Evolutionary conservation across 2,113 vertebrate species (phyloP), one percentile per base, ranked within the genome.

Genomic region (Passerina amoena): DNA sequence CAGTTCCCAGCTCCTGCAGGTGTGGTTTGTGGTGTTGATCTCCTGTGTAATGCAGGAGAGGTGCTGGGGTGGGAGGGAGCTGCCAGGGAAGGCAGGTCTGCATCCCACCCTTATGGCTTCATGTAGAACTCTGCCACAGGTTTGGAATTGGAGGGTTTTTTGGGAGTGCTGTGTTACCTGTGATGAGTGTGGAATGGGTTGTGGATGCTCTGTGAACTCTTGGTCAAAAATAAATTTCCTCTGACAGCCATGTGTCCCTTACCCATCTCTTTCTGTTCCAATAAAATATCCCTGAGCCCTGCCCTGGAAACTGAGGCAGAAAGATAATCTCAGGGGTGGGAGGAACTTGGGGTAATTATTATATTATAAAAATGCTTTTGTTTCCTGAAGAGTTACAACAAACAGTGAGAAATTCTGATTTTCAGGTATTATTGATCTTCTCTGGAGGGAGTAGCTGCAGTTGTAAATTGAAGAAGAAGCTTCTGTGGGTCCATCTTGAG

Each of bases 101-200:
- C 9, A 10, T 42, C 35, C 0, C 2, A 4, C 14, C 59, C 57
- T 28, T 7, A 0, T 19, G 16, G 37, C 19, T 33, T 18, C 2
- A 0, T 40, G 33, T 15, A 0, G 5, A 7, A 3, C 25, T 6
- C 0, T 33, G 9, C 12, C 33, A 2, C 4, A 37, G 30, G 10
- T 10, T 48, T 45, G 40, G n/a, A 3, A 19, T 42, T 35, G 17
- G 24, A 57, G 14, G 15, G 7, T 1, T 9, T 45, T 86, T 42
- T 38, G 48, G 82, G 23, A n/a, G 57, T 16, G 37, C 12, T 81
- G 13, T 66, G 30, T 68, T 54, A 20, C 16, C 54, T 37, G 12
- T 20, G 13, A 1, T 4, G 59, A 33, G 30, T 1, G 1, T 3
- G 11, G 54, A 5, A 13, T 0, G 0, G 48, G 59, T 6, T 6